Evolutionary conservation across 2,113 vertebrate genomes (phyloP).

Genomic region (Festucalex cinctus): DNA sequence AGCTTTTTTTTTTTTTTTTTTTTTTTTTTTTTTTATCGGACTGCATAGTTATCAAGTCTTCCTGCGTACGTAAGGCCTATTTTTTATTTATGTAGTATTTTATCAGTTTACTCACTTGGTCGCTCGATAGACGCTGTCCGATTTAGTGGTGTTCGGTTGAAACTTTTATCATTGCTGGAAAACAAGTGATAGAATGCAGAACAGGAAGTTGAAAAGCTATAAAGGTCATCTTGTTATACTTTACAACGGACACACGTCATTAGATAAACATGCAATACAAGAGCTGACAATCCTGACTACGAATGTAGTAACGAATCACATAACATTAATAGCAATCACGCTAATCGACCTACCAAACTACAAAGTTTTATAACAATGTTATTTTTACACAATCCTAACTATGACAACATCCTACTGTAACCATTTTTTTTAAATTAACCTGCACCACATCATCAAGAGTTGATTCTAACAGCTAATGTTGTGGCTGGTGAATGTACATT

Average conservation of each 20-base stretch:
- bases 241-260: not conserved
- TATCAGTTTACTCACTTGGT: constrained; percentile 65
- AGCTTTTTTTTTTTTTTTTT: no score
- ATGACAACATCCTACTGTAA: not conserved
- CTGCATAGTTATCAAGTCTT: not conserved
- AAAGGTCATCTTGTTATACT: not conserved
- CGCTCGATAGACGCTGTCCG: constrained; percentile 78
- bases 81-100: not conserved
- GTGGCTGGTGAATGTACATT: constrained; percentile 4
- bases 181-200: not conserved
- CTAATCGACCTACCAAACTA: no score
- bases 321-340: no score
- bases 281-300: no score
- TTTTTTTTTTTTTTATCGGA: no score
- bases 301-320: no score
- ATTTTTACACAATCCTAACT: no score
- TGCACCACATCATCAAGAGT: no score
- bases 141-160: constrained; percentile 75
- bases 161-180: constrained; percentile 80
- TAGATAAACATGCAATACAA: not conserved
- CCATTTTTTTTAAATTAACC: not conserved
- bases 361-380: no score
- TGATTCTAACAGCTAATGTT: not conserved
- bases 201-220: not conserved
- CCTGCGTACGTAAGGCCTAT: not conserved